Base-by-base conservation (phyloP, 2,797 vertebrate species). In the Acrossocheilus wenchowensis region DNA sequence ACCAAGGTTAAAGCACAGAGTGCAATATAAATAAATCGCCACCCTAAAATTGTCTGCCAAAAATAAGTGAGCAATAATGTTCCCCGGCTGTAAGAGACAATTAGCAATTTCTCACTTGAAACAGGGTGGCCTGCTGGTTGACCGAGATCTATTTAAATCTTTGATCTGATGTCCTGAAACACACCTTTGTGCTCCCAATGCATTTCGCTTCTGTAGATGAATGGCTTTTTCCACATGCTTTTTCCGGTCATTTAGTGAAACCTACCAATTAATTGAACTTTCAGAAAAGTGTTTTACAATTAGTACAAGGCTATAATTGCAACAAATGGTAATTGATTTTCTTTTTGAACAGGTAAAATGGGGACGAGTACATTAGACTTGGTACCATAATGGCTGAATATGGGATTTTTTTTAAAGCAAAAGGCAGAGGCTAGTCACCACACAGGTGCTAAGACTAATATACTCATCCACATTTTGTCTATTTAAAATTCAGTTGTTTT, bases 31-130 rank as follows among this genome's bases (percentile, higher is more conserved):
- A 95, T 93, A 93, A 93, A 95, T 95, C 93, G 92, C 57, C 82
- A 92, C 94, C 91, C 81, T 94, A 93, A 93, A 95, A 94, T 93
- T 52, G 74, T 88, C 94, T 94, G 94, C 92, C 93, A 94, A 95
- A 95, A 94, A 94, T 94, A 95, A 95, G 95, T 94, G 93, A 95
- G 94, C 94, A 94, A 95, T 95, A 94, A 95, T 93, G 92, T 93
- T 91, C 90, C 43, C 90, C 89, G 92, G 93, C 94, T 93, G 92
- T 92, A 92, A 92, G 93, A 92, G 86, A 90, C 93, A 92, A 95
- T 95, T 94, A 94, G 91, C 92, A 92, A 93, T 94, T 78, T 71
- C 50, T 95, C 93, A 94, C 92, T 91, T 93, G 84, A 84, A 86
- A 68, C 60, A 82, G 71, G 75, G 69, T 52, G 52, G 83, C 82